These are phyloP conservation scores for Lasioglossum baleicum DNA, from an alignment of 1,140 invertebrate genomes.

Conservation along the genomic window DNA sequence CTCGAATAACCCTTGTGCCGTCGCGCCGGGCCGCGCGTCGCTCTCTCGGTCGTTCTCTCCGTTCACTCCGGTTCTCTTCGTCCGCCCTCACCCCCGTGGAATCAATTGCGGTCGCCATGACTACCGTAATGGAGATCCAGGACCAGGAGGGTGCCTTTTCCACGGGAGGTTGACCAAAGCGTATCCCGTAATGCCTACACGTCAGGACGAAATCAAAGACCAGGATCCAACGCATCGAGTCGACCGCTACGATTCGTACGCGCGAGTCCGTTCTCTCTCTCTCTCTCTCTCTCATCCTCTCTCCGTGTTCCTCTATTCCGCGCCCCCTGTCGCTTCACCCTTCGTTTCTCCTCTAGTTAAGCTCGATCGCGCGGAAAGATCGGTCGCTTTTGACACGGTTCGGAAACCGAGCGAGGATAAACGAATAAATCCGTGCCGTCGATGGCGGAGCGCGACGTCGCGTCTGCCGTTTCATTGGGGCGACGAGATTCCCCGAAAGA, in stretches of 20 bases:
- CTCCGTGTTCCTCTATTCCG: too few relatives aligned
- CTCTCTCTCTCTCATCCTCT: not conserved
- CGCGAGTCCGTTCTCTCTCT: not conserved
- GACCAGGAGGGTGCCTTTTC: slow-evolving; percentile 75
- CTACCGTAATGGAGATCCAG: slow-evolving; percentile 78
- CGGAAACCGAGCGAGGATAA: slow-evolving; percentile 24
- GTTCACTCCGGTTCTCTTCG: slow-evolving; percentile 49
- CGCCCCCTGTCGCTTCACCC: not conserved
- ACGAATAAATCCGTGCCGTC: slow-evolving; percentile 25
- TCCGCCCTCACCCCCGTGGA: slow-evolving; percentile 69
- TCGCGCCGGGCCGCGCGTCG: not conserved
- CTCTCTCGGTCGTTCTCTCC: slow-evolving; percentile 52
- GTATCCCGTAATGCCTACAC: slow-evolving; percentile 67
- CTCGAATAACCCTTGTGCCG: slow-evolving; percentile 56
- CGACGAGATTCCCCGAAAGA: too few relatives aligned
- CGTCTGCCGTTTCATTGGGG: too few relatives aligned
- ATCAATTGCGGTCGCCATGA: slow-evolving; percentile 79
- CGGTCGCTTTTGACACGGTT: slow-evolving; percentile 22
- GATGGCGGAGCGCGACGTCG: too few relatives aligned
- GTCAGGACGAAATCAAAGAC: slow-evolving; percentile 75
- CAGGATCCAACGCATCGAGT: slow-evolving; percentile 58
- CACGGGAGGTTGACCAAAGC: slow-evolving; percentile 76
- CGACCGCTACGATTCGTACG: slow-evolving; percentile 46
- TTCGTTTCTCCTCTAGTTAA: slow-evolving; percentile 35
- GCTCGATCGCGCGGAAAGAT: slow-evolving; percentile 52